A percentile compares a stretch with the other conserved stretches of the same genome.
Conservation (phyloP, 2,888 invertebrate species). For the Acleris laterana region DNA sequence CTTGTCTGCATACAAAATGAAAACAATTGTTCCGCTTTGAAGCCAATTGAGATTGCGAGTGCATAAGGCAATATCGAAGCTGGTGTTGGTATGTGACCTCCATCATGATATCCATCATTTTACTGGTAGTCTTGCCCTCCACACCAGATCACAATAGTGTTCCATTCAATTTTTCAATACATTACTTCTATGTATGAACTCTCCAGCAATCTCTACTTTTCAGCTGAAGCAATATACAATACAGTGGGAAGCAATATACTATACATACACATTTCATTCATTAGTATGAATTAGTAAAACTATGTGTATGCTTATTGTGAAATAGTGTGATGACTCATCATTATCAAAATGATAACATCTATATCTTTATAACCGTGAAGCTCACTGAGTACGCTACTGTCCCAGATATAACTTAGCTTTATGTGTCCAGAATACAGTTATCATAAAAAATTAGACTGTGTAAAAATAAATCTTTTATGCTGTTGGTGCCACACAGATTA, state of each 20-base stretch:
- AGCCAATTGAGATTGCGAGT: too few relatives aligned
- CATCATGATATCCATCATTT: too few relatives aligned
- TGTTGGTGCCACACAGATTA: too few relatives aligned
- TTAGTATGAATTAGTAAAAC: not conserved
- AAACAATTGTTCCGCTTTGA: too few relatives aligned
- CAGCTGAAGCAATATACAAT: not conserved
- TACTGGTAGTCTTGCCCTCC: too few relatives aligned
- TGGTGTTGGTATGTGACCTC: too few relatives aligned
- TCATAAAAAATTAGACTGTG: constrained; percentile 5
- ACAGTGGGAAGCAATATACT: not conserved
- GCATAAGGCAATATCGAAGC: too few relatives aligned
- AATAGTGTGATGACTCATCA: constrained; percentile 21
- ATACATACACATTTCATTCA: not conserved
- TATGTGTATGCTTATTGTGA: constrained; percentile 12
- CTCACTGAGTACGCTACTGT: constrained; percentile 5
- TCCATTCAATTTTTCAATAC: too few relatives aligned
- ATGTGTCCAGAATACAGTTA: constrained; percentile 14
- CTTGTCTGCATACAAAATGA: too few relatives aligned
- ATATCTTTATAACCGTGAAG: constrained; percentile 9
- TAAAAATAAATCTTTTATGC: not conserved
- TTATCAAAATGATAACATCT: constrained; percentile 28
- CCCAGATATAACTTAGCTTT: constrained; percentile 15
- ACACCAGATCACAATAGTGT: too few relatives aligned
- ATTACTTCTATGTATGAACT: too few relatives aligned
- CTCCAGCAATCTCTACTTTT: too few relatives aligned